These are phyloP conservation scores for Orchestes rusci DNA, from an alignment of 2,888 invertebrate species.

Conservation along the genomic window DNA sequence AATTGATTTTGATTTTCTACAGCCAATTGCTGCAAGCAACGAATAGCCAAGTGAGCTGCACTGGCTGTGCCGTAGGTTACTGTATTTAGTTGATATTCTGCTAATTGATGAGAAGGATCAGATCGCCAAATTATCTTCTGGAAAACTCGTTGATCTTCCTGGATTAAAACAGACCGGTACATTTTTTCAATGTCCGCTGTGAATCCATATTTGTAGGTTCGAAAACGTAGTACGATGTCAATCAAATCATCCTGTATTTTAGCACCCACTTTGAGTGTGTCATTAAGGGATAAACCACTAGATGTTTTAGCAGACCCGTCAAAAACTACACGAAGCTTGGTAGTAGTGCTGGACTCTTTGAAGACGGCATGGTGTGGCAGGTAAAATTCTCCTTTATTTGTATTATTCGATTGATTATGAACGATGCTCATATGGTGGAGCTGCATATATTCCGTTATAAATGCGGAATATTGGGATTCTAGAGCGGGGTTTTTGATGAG, in stretches of 20 bases:
- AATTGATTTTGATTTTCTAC: constrained; percentile 4
- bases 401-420: neutral
- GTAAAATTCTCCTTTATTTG: constrained; percentile 3
- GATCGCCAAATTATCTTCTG: neutral
- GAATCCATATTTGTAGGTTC: constrained; percentile 2
- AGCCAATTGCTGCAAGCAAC: constrained; percentile 1
- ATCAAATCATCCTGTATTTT: constrained; percentile 18
- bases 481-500: constrained; percentile 12
- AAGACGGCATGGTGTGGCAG: constrained; percentile 19
- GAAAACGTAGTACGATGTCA: constrained; percentile 8
- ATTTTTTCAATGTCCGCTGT: constrained; percentile 8
- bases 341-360: constrained; percentile 21
- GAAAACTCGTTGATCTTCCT: neutral
- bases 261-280: constrained; percentile 15
- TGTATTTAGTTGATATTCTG: constrained; percentile 3
- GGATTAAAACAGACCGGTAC: constrained; percentile 5
- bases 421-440: constrained; percentile 11
- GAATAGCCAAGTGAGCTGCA: constrained; percentile 4
- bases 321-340: constrained; percentile 21
- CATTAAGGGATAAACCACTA: constrained; percentile 17
- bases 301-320: constrained; percentile 17
- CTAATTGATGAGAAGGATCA: neutral
- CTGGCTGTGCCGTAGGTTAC: constrained; percentile 3
- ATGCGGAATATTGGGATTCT: constrained; percentile 6
- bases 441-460: constrained; percentile 14